Conservation (phyloP, 2,797 vertebrate genomes). For the Pangasius mekongensis region DNA sequence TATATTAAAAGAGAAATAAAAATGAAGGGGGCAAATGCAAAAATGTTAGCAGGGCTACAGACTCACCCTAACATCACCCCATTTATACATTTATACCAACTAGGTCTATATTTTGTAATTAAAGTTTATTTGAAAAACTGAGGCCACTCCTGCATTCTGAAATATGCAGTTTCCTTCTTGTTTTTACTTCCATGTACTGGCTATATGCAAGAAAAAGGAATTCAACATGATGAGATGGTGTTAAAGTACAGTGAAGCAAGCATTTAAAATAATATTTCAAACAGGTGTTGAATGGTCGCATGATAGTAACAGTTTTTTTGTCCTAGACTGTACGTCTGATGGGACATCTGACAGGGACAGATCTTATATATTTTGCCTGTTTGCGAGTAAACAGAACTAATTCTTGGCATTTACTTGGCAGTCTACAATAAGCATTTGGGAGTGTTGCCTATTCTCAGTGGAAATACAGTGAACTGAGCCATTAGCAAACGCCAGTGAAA, state of each 20-base stretch:
- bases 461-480: slow-evolving; percentile 32
- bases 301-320: neutral
- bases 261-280: neutral
- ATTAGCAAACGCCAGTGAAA: slow-evolving; percentile 38
- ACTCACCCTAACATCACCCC: neutral
- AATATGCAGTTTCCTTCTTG: neutral
- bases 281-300: neutral
- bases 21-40: neutral
- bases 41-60: neutral
- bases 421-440: slow-evolving; percentile 13
- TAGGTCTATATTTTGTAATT: neutral
- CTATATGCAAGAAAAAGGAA: neutral
- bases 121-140: neutral
- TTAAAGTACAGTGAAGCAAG: neutral
- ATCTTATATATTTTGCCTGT: slow-evolving; percentile 12
- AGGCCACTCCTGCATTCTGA: neutral
- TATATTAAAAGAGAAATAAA: neutral
- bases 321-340: neutral
- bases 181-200: neutral
- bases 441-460: slow-evolving; percentile 17
- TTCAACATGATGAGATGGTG: neutral
- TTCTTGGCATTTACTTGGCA: slow-evolving; percentile 22
- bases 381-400: slow-evolving; percentile 18
- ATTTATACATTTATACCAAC: neutral
- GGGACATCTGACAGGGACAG: neutral